phyloP scores from a whole-genome alignment of 2,113 vertebrate species.

The Salvelinus alpinus region DNA sequence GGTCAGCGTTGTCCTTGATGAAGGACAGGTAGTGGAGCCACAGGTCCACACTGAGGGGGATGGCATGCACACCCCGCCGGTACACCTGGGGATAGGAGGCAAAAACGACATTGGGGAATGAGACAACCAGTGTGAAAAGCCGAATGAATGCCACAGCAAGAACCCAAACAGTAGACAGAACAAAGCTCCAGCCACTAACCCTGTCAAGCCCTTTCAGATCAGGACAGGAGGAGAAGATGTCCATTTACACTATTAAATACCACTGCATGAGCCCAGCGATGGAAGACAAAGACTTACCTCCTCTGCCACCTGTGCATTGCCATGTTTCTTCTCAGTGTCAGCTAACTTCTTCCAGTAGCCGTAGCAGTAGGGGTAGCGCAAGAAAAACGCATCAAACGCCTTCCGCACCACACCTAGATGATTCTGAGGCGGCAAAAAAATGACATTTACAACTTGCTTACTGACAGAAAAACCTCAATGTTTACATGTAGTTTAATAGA shows the following conservation, averaged over 20 bases:
- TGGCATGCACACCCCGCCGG: constrained; percentile 93
- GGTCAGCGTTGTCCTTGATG: constrained; percentile 93
- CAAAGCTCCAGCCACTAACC: background rate
- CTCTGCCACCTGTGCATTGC: constrained; percentile 88
- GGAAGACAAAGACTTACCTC: constrained; percentile 77
- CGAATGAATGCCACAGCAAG: constrained; percentile 68
- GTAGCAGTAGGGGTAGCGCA: constrained; percentile 96
- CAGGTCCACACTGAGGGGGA: constrained; percentile 97
- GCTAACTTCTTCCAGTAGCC: constrained; percentile 99
- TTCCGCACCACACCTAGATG: constrained; percentile 83
- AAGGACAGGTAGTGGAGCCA: constrained; percentile 98
- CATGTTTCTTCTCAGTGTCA: constrained; percentile 91
- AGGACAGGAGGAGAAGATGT: background rate
- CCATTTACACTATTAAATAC: background rate
- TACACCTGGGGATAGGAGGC: constrained; percentile 87
- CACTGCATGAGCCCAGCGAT: background rate
- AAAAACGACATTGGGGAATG: constrained; percentile 49
- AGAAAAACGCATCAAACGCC: constrained; percentile 92
- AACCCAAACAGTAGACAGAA: background rate
- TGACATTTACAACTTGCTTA: background rate
- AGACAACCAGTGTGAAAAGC: constrained; percentile 51
- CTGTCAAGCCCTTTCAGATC: too few species aligned
- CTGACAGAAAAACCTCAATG: background rate
- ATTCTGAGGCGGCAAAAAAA: constrained; percentile 73
- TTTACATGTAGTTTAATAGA: too few species aligned